phyloP scores from a whole-genome alignment of 2,113 vertebrate genomes.

The Poicephalus meyeri region DNA sequence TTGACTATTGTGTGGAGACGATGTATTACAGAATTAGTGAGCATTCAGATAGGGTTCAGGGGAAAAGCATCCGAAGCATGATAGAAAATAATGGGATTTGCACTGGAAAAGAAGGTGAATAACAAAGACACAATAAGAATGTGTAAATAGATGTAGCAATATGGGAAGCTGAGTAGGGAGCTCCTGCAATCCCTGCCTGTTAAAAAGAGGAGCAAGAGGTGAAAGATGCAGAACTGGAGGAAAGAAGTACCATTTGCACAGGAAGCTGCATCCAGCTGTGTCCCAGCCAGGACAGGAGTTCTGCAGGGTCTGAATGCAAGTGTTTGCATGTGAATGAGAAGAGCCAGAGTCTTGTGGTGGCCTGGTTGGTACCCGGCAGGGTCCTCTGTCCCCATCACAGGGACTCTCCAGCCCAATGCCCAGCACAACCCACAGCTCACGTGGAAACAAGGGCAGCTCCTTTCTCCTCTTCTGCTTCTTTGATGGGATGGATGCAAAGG shows the following conservation, averaged over 20 bases:
- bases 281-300: not conserved
- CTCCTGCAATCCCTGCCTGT: not conserved
- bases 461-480: slow-evolving; percentile 53
- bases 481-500: slow-evolving; percentile 60
- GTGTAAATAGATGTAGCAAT: not conserved
- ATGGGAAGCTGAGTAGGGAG: not conserved
- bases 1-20: not conserved
- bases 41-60: not conserved
- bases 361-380: rapidly evolving
- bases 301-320: not conserved
- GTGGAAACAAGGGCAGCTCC: slow-evolving; percentile 36
- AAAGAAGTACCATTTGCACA: rapidly evolving
- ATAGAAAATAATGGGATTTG: not conserved
- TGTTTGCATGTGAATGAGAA: rapidly evolving
- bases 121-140: not conserved
- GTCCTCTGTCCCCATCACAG: rapidly evolving
- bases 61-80: not conserved
- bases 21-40: not conserved
- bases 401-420: not conserved
- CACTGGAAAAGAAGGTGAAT: not conserved
- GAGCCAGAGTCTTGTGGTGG: rapidly evolving
- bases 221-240: not conserved
- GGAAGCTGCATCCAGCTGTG: not conserved
- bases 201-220: not conserved
- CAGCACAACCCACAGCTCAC: not conserved